phyloP scores from a whole-genome alignment of 2,113 vertebrate species.

The Corydoras sp. region DNA sequence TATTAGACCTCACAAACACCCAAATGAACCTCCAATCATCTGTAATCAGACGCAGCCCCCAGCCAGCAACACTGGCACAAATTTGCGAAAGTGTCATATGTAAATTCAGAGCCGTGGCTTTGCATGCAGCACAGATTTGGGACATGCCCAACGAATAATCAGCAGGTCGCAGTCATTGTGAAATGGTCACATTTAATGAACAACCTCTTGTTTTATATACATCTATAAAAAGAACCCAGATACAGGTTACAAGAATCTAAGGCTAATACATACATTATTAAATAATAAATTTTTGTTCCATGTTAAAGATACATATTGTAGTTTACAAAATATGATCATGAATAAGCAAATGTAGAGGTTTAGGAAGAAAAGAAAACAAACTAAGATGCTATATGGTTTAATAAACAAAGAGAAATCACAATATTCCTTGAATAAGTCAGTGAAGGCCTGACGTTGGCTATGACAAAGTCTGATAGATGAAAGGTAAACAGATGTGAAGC shows the following conservation, averaged over 20 bases:
- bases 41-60: slow-evolving; percentile 14
- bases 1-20: slow-evolving; percentile 7
- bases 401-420: slow-evolving; percentile 56
- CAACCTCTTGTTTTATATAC: slow-evolving; percentile 79
- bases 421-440: slow-evolving; percentile 67
- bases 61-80: not conserved
- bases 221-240: slow-evolving; percentile 79
- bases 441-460: slow-evolving; percentile 61
- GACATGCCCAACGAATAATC: slow-evolving; percentile 23
- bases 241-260: slow-evolving; percentile 79
- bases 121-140: too few species aligned
- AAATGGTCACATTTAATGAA: slow-evolving; percentile 83
- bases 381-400: slow-evolving; percentile 64
- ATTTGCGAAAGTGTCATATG: not conserved
- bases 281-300: slow-evolving; percentile 76
- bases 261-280: slow-evolving; percentile 81
- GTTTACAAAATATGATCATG: slow-evolving; percentile 78
- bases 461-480: slow-evolving; percentile 53
- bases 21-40: slow-evolving; percentile 24
- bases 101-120: too few species aligned
- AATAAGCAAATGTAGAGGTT: slow-evolving; percentile 65
- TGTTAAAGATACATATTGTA: slow-evolving; percentile 80
- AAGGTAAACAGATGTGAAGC: slow-evolving; percentile 55
- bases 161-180: slow-evolving; percentile 60
- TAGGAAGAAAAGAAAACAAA: slow-evolving; percentile 40